Percentiles rank a stretch among this genome's conserved stretches.
These are phyloP conservation scores for Oreohelix idahoensis DNA, from an alignment of 1,140 invertebrate genomes.

Conservation along the genomic window DNA sequence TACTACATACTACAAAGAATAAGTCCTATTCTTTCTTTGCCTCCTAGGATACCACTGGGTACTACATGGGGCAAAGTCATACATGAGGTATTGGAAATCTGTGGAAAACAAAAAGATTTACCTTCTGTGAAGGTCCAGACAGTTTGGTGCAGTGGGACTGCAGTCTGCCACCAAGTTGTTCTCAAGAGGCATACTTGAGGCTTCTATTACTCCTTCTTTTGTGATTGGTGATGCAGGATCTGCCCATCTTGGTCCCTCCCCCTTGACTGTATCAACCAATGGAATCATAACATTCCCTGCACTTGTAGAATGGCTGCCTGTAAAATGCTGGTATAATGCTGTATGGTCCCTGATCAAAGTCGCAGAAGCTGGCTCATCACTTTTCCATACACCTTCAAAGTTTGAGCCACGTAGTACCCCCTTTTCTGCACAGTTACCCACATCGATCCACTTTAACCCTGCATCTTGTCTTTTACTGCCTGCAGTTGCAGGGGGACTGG, in stretches of 20 bases:
- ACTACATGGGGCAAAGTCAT: no score
- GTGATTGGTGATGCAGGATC: slow-evolving; percentile 68
- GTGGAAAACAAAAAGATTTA: no score
- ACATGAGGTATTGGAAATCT: no score
- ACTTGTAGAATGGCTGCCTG: neutral
- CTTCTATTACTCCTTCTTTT: slow-evolving; percentile 67
- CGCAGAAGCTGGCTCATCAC: neutral
- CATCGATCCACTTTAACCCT: neutral
- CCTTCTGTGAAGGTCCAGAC: slow-evolving; percentile 45
- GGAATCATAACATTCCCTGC: neutral
- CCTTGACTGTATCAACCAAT: slow-evolving; percentile 10
- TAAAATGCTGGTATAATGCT: neutral
- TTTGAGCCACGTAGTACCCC: neutral
- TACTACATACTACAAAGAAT: no score
- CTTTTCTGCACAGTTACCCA: neutral
- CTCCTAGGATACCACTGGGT: no score
- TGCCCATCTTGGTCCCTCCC: slow-evolving; percentile 66
- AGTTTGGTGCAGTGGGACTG: slow-evolving; percentile 55
- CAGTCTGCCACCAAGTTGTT: slow-evolving; percentile 64
- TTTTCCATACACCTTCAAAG: neutral
- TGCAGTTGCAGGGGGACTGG: neutral
- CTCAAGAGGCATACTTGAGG: slow-evolving; percentile 53
- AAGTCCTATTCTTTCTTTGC: no score
- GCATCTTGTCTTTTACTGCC: neutral
- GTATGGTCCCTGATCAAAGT: neutral